Base-by-base conservation (phyloP, 2,113 vertebrate species). In the Dinomys branickii region DNA sequence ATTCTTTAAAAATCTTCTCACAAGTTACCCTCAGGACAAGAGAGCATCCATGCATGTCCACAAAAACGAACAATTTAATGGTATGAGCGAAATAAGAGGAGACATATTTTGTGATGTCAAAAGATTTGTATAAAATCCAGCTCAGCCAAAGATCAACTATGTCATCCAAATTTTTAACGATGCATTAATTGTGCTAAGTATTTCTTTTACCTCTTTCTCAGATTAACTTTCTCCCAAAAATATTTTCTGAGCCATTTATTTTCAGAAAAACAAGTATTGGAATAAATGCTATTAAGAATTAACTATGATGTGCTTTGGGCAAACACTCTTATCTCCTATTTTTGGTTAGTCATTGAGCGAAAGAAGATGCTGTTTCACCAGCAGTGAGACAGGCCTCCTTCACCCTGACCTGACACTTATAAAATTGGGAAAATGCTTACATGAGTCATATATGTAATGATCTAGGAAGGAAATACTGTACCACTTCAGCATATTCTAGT, bases 381-480 rank as follows among this genome's bases (percentile, higher is more conserved):
- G 17, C 17, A 69, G 16, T 69, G 73, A 54, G 78, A 92, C 58
- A 86, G 8, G 20, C 19, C 9, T 11, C 14, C n/a, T 67, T 38
- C 35, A 4, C 9, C n/a, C 65, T 71, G 75, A 69, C 5, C 14
- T 19, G 20, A 52, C 17, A 16, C n/a, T 58, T 22, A 8, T 83
- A 93, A 59, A 54, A 63, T 17, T 50, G 33, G 61, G 33, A 88
- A 33, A 91, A 83, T 82, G 38, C 38, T 54, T 38, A 52, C 17
- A n/a, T 87, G 44, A 93, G 50, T 92, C 52, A 96, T 56, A 47
- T 26, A n/a, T 56, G 13, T 78, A 71, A 83, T 78, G 91, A 75
- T 1, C 30, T 59, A 69, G 30, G 52, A 88, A 85, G 94, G 86
- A 85, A 97, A 61, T 28, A 52, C 17, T 69, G 1, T 58, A 59